These are phyloP conservation scores for Corydoras maculifer DNA, from an alignment of 2,113 vertebrate species.

Conservation along the genomic window DNA sequence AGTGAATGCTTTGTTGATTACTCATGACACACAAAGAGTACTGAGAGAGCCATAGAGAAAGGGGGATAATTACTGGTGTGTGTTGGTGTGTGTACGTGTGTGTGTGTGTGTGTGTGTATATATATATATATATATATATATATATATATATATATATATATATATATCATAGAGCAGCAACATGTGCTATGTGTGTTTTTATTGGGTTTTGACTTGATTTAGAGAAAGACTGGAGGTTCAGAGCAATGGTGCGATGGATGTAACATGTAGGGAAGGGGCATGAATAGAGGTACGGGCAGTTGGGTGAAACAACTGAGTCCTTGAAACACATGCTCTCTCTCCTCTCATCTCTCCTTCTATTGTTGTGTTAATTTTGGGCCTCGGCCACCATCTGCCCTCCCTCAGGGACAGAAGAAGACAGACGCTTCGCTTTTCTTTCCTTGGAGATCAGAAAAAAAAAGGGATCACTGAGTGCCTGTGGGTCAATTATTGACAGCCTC, in stretches of 20 bases:
- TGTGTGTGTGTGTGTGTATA: not conserved
- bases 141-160: too few species aligned
- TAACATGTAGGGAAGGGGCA: not conserved
- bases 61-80: not conserved
- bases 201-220: not conserved
- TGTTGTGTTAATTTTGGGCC: constrained; percentile 32
- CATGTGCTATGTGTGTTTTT: not conserved
- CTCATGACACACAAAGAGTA: not conserved
- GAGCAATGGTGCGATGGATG: too few species aligned
- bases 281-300: not conserved
- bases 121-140: too few species aligned
- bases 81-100: not conserved
- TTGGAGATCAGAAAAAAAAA: constrained; percentile 13
- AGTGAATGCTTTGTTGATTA: constrained; percentile 3
- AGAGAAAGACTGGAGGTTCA: not conserved
- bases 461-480: not conserved
- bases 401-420: constrained; percentile 11
- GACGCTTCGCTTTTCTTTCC: constrained; percentile 19
- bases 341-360: constrained; percentile 14
- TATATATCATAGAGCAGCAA: not conserved
- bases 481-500: not conserved
- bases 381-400: constrained; percentile 34
- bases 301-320: constrained; percentile 14
- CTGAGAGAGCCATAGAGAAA: not conserved
- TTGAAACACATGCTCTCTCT: constrained; percentile 3